phyloP scores from a whole-genome alignment of 2,113 vertebrate genomes.

The Malurus elegans region DNA sequence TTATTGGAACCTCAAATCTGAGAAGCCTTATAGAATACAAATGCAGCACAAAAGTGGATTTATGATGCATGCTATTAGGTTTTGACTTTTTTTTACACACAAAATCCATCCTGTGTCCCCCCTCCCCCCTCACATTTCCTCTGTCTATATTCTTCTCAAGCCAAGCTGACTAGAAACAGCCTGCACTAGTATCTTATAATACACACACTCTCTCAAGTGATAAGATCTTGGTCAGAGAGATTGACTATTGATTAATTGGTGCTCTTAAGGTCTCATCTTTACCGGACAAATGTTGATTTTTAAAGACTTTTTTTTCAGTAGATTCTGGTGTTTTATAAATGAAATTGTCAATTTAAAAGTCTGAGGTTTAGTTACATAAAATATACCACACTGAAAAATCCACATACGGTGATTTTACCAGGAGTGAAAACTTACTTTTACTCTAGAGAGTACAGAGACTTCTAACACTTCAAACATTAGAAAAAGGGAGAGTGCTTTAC shows the following conservation, averaged over 20 bases:
- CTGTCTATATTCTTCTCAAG: background rate
- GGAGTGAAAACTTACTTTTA: conserved; percentile 19
- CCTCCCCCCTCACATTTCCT: background rate
- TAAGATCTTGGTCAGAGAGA: background rate
- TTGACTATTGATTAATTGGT: conserved; percentile 5
- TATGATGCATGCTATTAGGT: background rate
- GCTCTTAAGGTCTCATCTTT: background rate
- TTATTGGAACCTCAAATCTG: background rate
- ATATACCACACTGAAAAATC: background rate
- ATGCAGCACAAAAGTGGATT: background rate
- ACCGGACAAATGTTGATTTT: background rate
- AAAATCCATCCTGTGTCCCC: background rate
- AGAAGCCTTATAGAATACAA: background rate
- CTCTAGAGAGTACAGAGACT: background rate
- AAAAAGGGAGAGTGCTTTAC: background rate
- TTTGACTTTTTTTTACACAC: background rate
- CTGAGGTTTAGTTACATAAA: background rate
- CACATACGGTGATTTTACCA: background rate
- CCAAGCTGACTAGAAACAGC: background rate
- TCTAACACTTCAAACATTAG: conserved; percentile 32
- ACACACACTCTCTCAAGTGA: background rate
- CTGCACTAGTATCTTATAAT: background rate
- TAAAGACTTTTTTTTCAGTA: background rate
- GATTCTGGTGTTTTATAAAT: background rate
- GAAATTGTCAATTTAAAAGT: background rate